These are phyloP conservation scores for Globodera rostochiensis DNA, from an alignment of 1,140 invertebrate genomes.

Conservation along the genomic window DNA sequence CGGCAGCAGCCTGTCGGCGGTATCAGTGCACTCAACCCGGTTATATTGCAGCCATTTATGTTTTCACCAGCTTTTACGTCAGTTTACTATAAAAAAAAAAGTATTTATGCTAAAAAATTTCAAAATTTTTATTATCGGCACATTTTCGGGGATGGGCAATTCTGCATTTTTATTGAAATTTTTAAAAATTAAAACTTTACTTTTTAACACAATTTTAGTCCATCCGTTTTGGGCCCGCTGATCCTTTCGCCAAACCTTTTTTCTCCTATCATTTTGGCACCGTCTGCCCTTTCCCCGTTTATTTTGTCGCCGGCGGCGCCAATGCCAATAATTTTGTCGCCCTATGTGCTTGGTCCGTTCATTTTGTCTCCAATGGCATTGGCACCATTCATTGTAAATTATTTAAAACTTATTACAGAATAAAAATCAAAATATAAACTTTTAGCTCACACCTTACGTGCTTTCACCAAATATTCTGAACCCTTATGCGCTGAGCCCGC, in stretches of 20 bases:
- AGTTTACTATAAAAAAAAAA: not conserved
- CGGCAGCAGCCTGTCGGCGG: not conserved
- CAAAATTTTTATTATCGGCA: not conserved
- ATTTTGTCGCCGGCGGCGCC: constrained; percentile 46
- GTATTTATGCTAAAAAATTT: not conserved
- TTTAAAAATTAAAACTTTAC: no score
- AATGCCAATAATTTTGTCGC: constrained; percentile 44
- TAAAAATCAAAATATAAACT: constrained; percentile 8
- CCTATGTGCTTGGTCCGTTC: constrained; percentile 37
- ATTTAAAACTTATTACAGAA: not conserved
- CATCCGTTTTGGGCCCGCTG: constrained; percentile 44
- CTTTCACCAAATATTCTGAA: constrained; percentile 61
- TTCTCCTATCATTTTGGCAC: constrained; percentile 46
- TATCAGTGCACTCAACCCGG: constrained; percentile 22
- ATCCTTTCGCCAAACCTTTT: constrained; percentile 56
- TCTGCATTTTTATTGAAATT: no score
- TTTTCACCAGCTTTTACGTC: constrained; percentile 55
- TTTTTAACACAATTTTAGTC: not conserved
- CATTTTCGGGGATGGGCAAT: no score
- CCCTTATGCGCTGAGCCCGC: constrained; percentile 52
- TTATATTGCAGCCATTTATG: constrained; percentile 58
- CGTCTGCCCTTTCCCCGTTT: constrained; percentile 42
- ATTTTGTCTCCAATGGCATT: constrained; percentile 54
- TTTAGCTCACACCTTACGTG: constrained; percentile 49
- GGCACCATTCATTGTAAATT: constrained; percentile 54